Evolutionary conservation across 1,140 invertebrate species (phyloP), one percentile per base, ranked within the genome.

Genomic region (Trypoxylus dichotomus): DNA sequence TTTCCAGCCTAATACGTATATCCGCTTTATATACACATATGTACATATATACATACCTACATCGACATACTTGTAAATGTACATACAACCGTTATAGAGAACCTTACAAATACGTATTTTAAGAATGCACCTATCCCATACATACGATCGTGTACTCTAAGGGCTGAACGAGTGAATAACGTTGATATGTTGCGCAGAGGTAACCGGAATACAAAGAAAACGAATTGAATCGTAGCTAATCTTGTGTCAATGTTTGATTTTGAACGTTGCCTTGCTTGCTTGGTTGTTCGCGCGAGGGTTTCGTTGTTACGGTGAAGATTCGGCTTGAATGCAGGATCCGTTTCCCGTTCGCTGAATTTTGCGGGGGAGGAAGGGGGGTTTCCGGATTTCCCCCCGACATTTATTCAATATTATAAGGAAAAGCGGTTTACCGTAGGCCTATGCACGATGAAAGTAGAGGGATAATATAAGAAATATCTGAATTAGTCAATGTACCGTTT

Each of bases 231-330:
- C 60, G 60, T 68, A 24, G 27, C 60, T 68, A 68, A 68, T 68
- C 60, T 68, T 68, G 60, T 68, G 60, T 68, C 60, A 68, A 68
- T 68, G 60, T 68, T 68, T 68, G 60, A 68, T 29, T 68, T 68
- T 68, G 60, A 68, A 68, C 60, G 60, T 68, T 68, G 19, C 47
- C n/a, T n/a, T n/a, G n/a, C n/a, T n/a, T n/a, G n/a, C n/a, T n/a
- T n/a, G 42, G 42, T 43, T 43, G 42, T 24, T 13, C n/a, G n/a
- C 8, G 58, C 58, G 58, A 60, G n/a, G n/a, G 58, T 25, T 68
- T 25, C 60, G 60, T 68, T 68, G 60, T 68, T 68, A 68, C 60
- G 24, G 60, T 29, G 47, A 15, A 54, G 47, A 19, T n/a, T 54
- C 19, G 47, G 47, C 19, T 19, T 54, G 47, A 54, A 54, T 54